A percentile compares a stretch with the other conserved stretches of the same genome.
Evolutionary conservation across 2,797 vertebrate genomes (phyloP).

Genomic region (Prionace glauca): DNA sequence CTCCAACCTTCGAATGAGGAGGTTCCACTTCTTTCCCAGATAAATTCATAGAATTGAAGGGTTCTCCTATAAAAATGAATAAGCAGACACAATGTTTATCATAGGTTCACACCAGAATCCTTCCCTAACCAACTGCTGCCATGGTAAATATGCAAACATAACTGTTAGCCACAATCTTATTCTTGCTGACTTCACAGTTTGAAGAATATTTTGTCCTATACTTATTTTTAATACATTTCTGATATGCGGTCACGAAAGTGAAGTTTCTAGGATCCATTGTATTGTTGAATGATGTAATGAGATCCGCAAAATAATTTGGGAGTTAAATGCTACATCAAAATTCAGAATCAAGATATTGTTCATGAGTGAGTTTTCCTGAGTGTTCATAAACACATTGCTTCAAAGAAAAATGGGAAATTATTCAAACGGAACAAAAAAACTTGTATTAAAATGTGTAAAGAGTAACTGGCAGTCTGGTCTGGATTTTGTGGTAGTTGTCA

Average conservation of each 20-base stretch:
- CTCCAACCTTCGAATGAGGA: slow-evolving; percentile 43
- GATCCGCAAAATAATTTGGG: neutral
- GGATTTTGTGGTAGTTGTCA: neutral
- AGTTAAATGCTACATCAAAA: neutral
- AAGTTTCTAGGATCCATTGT: neutral
- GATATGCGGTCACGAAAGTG: neutral
- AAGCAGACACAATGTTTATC: neutral
- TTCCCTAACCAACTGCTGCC: neutral
- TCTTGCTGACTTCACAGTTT: neutral
- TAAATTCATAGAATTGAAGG: neutral
- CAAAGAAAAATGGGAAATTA: neutral
- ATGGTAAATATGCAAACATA: neutral
- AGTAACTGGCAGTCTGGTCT: neutral
- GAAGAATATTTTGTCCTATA: neutral
- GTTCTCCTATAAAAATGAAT: slow-evolving; percentile 3
- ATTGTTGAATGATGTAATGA: neutral
- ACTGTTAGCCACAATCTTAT: neutral
- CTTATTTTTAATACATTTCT: neutral
- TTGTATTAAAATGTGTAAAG: neutral
- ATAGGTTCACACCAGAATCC: neutral
- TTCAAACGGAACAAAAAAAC: neutral
- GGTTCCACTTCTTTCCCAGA: neutral
- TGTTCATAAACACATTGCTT: neutral
- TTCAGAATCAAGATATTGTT: neutral
- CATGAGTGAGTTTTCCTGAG: neutral